These are phyloP conservation scores for Salvelinus fontinalis DNA, from an alignment of 2,113 vertebrate species.

Conservation along the genomic window DNA sequence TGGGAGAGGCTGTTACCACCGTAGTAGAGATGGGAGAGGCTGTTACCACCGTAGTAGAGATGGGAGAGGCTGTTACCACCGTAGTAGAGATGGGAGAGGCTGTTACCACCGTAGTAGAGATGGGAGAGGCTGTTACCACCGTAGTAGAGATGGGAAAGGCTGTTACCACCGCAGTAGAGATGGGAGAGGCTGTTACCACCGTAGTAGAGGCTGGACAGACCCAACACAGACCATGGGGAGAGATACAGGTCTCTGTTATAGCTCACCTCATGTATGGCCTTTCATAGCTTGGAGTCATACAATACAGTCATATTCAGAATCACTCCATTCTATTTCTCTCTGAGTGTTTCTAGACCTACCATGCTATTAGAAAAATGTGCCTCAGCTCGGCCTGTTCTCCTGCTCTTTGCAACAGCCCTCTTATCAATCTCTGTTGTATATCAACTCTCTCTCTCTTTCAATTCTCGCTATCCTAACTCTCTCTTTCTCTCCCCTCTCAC, in stretches of 20 bases:
- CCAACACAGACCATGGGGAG: neutral
- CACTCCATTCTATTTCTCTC: neutral
- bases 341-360: neutral
- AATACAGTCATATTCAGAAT: neutral
- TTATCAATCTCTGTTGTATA: neutral
- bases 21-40: neutral
- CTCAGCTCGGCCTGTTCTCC: too few species aligned
- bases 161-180: constrained; percentile 18
- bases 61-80: constrained; percentile 9
- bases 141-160: constrained; percentile 27
- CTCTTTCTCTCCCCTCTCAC: neutral
- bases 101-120: constrained; percentile 17
- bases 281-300: neutral
- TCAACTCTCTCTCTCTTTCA: neutral
- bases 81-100: constrained; percentile 26
- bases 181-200: constrained; percentile 7
- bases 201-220: constrained; percentile 23
- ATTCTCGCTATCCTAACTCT: neutral
- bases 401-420: too few species aligned
- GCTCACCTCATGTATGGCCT: too few species aligned
- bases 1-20: too few species aligned
- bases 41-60: constrained; percentile 19
- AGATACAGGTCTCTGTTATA: neutral
- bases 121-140: constrained; percentile 9
- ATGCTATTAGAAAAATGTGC: too few species aligned